phyloP scores from a whole-genome alignment of 2,888 invertebrate species.

The Lithodes maja region DNA sequence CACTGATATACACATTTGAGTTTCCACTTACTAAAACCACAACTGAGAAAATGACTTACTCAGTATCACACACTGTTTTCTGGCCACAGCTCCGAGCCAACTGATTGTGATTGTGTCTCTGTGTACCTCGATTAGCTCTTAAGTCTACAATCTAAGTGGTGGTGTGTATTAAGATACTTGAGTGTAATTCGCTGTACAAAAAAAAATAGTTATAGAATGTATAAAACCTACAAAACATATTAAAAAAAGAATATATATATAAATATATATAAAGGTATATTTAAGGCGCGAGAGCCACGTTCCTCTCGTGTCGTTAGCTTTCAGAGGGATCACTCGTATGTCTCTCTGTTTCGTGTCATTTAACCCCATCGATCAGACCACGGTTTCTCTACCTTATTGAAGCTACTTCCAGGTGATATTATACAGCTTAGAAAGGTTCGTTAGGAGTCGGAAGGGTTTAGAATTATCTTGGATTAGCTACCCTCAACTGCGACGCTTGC shows the following conservation, averaged over 20 bases:
- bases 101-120: not conserved
- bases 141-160: conserved; percentile 45
- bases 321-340: not conserved
- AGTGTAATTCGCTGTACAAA: conserved; percentile 60
- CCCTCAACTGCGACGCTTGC: too few relatives aligned
- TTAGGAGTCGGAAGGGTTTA: too few relatives aligned
- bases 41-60: too few relatives aligned
- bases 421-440: too few relatives aligned
- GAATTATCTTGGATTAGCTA: too few relatives aligned
- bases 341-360: conserved; percentile 1
- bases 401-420: too few relatives aligned
- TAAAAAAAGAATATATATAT: not conserved
- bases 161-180: conserved; percentile 47
- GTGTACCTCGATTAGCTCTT: conserved; percentile 1
- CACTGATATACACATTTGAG: too few relatives aligned
- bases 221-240: not conserved
- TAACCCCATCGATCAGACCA: not conserved
- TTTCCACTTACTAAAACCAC: too few relatives aligned
- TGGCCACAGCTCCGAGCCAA: not conserved
- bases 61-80: too few relatives aligned
- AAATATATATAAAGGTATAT: not conserved
- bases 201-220: conserved; percentile 5
- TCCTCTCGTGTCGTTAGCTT: not conserved
- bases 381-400: too few relatives aligned
- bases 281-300: not conserved